Conservation (phyloP, 2,113 vertebrate species). For the Anthoscopus minutus region DNA sequence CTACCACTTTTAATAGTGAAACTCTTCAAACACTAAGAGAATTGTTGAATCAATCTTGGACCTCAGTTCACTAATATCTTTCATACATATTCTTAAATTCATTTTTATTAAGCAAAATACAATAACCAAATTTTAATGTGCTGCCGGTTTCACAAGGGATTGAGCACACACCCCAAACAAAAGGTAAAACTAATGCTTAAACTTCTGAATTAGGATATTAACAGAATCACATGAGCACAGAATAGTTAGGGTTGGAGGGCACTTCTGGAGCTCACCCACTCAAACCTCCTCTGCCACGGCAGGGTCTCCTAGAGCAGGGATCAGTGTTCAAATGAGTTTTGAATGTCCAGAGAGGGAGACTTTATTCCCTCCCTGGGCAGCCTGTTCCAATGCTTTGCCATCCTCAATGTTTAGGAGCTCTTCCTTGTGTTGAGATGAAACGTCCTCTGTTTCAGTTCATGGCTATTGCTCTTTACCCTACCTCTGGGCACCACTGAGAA, state of each 20-base stretch:
- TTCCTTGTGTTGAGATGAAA: rapidly evolving
- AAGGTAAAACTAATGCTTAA: neutral
- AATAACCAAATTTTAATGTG: neutral
- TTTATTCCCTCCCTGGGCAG: neutral
- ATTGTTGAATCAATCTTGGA: neutral
- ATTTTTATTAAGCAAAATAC: neutral
- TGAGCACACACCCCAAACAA: rapidly evolving
- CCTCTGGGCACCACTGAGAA: neutral
- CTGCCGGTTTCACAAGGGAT: neutral
- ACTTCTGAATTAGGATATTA: neutral
- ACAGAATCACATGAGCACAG: neutral
- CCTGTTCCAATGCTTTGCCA: neutral
- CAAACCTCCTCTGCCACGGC: neutral
- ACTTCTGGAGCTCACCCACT: neutral
- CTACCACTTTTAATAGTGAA: neutral
- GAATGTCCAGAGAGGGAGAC: neutral
- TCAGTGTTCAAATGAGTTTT: neutral
- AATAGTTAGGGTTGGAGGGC: neutral
- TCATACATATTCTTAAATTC: neutral
- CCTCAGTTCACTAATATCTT: neutral
- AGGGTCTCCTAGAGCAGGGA: neutral
- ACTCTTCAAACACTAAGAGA: neutral
- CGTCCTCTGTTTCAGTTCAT: neutral
- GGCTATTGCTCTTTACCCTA: neutral
- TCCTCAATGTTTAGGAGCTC: neutral